These are phyloP conservation scores for Carlito syrichta DNA, from an alignment of 2,113 vertebrate species.

Conservation along the genomic window DNA sequence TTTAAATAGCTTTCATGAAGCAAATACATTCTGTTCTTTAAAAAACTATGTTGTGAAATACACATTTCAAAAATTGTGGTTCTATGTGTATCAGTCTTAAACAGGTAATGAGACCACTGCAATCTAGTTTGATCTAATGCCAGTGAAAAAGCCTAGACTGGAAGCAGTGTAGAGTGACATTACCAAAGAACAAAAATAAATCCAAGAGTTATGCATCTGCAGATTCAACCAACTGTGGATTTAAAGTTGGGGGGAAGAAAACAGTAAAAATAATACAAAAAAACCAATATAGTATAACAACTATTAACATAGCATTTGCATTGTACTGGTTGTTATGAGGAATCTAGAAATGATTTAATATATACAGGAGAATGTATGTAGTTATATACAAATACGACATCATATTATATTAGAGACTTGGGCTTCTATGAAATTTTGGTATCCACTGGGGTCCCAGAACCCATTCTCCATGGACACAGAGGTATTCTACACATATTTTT, in stretches of 20 bases:
- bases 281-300: background rate
- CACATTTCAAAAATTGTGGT: background rate
- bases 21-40: background rate
- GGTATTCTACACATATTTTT: too few species aligned
- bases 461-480: too few species aligned
- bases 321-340: background rate
- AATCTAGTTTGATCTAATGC: background rate
- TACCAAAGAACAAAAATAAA: background rate
- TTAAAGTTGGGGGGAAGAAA: background rate
- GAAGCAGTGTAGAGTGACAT: background rate
- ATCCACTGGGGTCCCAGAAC: background rate
- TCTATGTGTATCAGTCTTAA: background rate
- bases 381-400: background rate
- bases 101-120: background rate
- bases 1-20: background rate
- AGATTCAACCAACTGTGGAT: background rate
- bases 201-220: background rate
- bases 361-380: background rate
- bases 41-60: background rate
- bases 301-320: background rate
- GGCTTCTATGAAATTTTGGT: background rate
- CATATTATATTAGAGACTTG: background rate
- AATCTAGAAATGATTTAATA: background rate
- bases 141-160: background rate
- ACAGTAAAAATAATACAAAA: background rate